Evolutionary conservation across 2,797 vertebrate genomes (phyloP).

Genomic region (Antrozous pallidus): DNA sequence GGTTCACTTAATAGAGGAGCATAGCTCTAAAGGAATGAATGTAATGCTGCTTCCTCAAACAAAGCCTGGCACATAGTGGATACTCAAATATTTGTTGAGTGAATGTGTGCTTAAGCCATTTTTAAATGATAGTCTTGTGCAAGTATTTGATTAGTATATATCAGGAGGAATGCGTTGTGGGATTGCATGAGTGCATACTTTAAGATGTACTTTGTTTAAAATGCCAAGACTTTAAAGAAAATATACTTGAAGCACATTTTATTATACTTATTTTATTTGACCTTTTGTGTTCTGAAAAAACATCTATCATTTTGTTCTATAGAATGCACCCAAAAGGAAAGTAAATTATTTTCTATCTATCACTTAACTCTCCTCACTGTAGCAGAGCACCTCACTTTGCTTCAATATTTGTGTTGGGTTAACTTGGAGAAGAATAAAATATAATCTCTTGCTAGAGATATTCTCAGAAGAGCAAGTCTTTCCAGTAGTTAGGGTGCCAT

Average conservation of each 20-base stretch:
- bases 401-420: not conserved
- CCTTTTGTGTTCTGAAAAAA: not conserved
- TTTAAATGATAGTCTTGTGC: not conserved
- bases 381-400: not conserved
- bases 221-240: not conserved
- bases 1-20: not conserved
- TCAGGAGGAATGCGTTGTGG: not conserved
- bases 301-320: not conserved
- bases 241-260: not conserved
- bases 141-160: not conserved
- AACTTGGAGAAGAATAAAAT: not conserved
- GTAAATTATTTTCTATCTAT: not conserved
- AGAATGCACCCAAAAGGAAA: not conserved
- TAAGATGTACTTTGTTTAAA: slow-evolving; percentile 3
- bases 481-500: not conserved
- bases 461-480: not conserved
- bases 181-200: not conserved
- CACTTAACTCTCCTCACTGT: not conserved
- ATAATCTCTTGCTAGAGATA: not conserved
- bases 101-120: not conserved
- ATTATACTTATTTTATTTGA: not conserved
- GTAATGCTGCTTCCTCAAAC: not conserved
- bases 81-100: not conserved
- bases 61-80: not conserved
- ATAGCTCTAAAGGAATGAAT: not conserved